Evolutionary conservation across 2,113 vertebrate genomes (phyloP), one percentile per base, ranked within the genome.

Genomic region (Taurulus bubalis): DNA sequence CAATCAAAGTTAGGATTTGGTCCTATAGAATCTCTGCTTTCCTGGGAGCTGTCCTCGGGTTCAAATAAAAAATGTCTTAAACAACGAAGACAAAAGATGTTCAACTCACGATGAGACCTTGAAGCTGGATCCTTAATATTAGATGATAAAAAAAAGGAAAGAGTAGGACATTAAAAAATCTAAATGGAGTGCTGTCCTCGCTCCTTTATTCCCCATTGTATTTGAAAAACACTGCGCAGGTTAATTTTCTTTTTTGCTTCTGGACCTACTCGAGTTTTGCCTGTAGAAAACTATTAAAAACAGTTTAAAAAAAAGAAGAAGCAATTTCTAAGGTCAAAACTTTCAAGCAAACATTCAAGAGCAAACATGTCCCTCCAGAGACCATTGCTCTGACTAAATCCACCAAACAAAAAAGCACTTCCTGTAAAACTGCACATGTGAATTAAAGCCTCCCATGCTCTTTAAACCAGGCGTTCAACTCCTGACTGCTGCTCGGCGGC

Each of bases 401-500:
- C 56, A 40, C 28, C 53, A 45, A 34, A 62, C 42, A 47, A 26
- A 64, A 45, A 28, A 45, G 28, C 20, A 14, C 14, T 5, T 56
- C 22, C 18, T 24, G 8, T 36, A 24, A 32, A 71, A 34, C 8
- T 2, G 16, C 6, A 1, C 51, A 34, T n/a, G 15, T 6, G 4
- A 42, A 45, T 45, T 10, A 14, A 55, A 66, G 28, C 38, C 38
- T 53, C 8, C 16, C 26, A 32, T 58, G 51, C 12, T 38, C 47
- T 63, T 60, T 40, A 56, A 49, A 3, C 60, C 69, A 74, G 70
- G 49, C 47, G 15, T 3, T 67, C 32, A 68, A 67, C 59, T 11
- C 22, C 8, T 16, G 26, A 49, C 65, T 26, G 60, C 55, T 49
- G 53, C 60, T 20, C 56, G 15, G 4, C 42, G 34, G 20, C 24